Percentiles rank a stretch among this genome's conserved stretches.
Conservation (phyloP, 2,113 vertebrate species). For the Beaufortia kweichowensis region DNA sequence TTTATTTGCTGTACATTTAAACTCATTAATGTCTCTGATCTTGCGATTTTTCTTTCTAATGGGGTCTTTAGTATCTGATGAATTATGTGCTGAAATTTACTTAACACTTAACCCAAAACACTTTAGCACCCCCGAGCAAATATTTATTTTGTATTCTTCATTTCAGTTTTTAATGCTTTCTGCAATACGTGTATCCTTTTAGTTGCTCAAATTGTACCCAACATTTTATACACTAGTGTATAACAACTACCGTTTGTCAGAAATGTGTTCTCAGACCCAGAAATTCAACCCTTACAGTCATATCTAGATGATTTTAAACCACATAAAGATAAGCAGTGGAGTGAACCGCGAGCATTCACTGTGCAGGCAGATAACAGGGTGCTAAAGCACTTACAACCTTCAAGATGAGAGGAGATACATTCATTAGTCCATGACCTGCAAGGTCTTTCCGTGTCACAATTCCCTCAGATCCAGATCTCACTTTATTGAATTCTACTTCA, state of each 20-base stretch:
- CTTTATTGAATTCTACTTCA: constrained; percentile 46
- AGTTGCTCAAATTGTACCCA: too few relatives aligned
- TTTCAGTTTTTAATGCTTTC: too few relatives aligned
- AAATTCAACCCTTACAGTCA: not conserved
- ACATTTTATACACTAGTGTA: too few relatives aligned
- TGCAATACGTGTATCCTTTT: too few relatives aligned
- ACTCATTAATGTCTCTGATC: too few relatives aligned
- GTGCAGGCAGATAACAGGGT: constrained; percentile 38
- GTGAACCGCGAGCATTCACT: constrained; percentile 18
- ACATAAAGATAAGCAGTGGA: constrained; percentile 26
- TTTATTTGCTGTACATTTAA: too few relatives aligned
- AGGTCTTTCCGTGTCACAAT: constrained; percentile 43
- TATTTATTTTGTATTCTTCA: too few relatives aligned
- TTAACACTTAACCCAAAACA: too few relatives aligned
- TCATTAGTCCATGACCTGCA: constrained; percentile 43
- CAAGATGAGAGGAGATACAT: constrained; percentile 48
- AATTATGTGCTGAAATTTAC: too few relatives aligned
- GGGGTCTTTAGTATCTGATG: too few relatives aligned
- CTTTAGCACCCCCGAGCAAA: too few relatives aligned
- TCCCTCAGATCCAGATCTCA: constrained; percentile 45
- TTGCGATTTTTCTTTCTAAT: too few relatives aligned
- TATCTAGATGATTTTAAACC: not conserved
- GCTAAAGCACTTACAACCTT: constrained; percentile 34
- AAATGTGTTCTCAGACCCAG: not conserved
- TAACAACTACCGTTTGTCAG: not conserved